These are phyloP conservation scores for Eucera pruinosa DNA, from an alignment of 2,888 invertebrate species.

Conservation along the genomic window DNA sequence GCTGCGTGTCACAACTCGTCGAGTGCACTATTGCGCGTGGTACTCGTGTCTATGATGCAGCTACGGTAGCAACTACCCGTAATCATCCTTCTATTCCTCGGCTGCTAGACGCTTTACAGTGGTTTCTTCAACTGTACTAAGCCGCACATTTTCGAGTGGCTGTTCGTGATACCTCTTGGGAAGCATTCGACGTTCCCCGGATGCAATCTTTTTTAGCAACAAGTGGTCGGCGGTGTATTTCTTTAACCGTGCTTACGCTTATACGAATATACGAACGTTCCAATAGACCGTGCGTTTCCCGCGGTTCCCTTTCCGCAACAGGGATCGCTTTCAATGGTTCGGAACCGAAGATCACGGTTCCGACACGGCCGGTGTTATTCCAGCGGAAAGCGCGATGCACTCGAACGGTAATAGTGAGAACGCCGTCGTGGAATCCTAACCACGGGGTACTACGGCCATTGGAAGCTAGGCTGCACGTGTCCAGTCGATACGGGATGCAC, in stretches of 20 bases:
- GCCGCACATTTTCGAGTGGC: not conserved
- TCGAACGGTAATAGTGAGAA: constrained; percentile 17
- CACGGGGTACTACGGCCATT: constrained; percentile 34
- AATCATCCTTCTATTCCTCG: constrained; percentile 23
- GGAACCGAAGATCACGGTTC: constrained; percentile 16
- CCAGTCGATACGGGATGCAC: constrained; percentile 70
- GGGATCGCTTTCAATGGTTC: constrained; percentile 5
- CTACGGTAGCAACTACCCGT: constrained; percentile 2
- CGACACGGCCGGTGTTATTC: constrained; percentile 15
- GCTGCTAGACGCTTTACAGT: not conserved
- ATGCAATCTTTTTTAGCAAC: constrained; percentile 68
- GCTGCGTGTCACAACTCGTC: constrained; percentile 42
- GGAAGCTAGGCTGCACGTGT: constrained; percentile 65
- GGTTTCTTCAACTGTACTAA: not conserved
- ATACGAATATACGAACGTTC: not conserved
- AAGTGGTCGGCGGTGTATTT: constrained; percentile 67
- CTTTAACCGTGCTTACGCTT: constrained; percentile 9
- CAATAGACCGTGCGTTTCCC: constrained; percentile 16
- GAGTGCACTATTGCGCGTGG: constrained; percentile 31
- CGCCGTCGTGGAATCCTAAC: constrained; percentile 49
- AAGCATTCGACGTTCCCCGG: not conserved
- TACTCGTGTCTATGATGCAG: constrained; percentile 22
- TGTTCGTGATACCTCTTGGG: not conserved
- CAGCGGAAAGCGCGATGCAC: constrained; percentile 43
- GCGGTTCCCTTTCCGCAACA: not conserved